Base-by-base conservation (phyloP, 2,797 vertebrate species). In the Calcarius lapponicus region DNA sequence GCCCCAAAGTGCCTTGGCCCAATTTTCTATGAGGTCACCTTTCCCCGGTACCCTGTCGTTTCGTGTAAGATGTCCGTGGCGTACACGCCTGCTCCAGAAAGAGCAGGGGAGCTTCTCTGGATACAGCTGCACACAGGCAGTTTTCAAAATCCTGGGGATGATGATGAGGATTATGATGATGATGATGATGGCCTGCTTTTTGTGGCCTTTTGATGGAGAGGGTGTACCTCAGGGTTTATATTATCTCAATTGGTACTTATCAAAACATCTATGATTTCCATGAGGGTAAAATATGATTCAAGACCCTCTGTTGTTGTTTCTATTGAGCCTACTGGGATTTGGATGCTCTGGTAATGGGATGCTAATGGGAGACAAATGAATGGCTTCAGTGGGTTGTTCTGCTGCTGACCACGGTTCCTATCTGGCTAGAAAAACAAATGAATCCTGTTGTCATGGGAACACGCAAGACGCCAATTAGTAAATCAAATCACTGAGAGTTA, bases 1-100 rank as follows among this genome's bases (percentile, higher is more conserved):
- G 96, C 91, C 94, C 95, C 96, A 91, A 92, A 96, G 94, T 97
- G 96, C 91, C 96, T 95, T 73, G 94, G 91, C 87, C 94, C 93
- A 96, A 57, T 97, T 94, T 94, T 71, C 88, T 96, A 34, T 65
- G 92, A 95, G 95, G 95, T 96, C 95, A 96, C 92, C 95, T 96
- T 95, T 93, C 8, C 4, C 85, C 0, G 1, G 73, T 80, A 96
- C 53, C 75, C 75, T 94, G 80, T 66, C 7, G 11, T 76, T 90
- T 36, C 9, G 56, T 66, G 62, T 29, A 93, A 88, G 69, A n/a
- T 60, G 42, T 53, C 42, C 0, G 43, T 53, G 84, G 84, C 38
- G 82, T 21, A 15, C 73, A 45, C 0, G 6, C 7, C 65, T 90
- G 90, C 3, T 95, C 86, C 80, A 94, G 86, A 97, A 93, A 88